Evolutionary conservation across 2,797 vertebrate species (phyloP), one percentile per base, ranked within the genome.

Genomic region (Manis javanica): DNA sequence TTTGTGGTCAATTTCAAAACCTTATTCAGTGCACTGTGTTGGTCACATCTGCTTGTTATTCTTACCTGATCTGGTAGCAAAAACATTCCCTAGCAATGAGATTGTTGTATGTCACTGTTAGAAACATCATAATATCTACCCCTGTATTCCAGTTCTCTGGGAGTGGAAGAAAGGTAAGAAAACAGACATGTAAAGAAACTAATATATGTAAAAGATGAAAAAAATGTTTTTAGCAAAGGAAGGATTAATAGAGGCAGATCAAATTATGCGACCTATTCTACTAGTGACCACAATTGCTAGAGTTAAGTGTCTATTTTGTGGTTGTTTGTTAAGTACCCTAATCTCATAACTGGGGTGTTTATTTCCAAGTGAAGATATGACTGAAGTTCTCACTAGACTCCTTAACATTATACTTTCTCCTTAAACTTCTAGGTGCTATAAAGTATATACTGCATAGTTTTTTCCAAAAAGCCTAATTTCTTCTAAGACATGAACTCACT

Each of bases 121-220:
- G 46, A 92, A 90, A 75, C 10, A 82, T 69, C 37, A 75, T 39
- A 88, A 79, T 46, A 37, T 71, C 66, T 79, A 59, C 19, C 19
- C 31, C 19, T 79, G 1, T 42, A 68, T 72, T 71, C 57, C 12
- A 91, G 93, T 78, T 94, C 29, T 57, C 37, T 75, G 89, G 23
- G 63, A 53, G 42, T 81, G 46, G 34, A 12, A 61, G 55, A 84
- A 95, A 86, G 8, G 12, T 49, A 90, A 88, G 49, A 77, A 86
- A 82, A 83, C 2, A 74, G n/a, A 72, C 21, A 90, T 49, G 14
- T 9, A 63, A 69, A 90, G 59, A 81, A 81, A 85, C 8, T 64
- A 71, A 31, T 53, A 89, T 18, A 75, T 63, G 24, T 49, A 95
- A 63, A 81, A 81, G 69, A 68, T 84, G 49, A 89, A 90, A 93